Evolutionary conservation across 2,888 invertebrate genomes (phyloP), one percentile per base, ranked within the genome.

Genomic region (Piscicola geometra): DNA sequence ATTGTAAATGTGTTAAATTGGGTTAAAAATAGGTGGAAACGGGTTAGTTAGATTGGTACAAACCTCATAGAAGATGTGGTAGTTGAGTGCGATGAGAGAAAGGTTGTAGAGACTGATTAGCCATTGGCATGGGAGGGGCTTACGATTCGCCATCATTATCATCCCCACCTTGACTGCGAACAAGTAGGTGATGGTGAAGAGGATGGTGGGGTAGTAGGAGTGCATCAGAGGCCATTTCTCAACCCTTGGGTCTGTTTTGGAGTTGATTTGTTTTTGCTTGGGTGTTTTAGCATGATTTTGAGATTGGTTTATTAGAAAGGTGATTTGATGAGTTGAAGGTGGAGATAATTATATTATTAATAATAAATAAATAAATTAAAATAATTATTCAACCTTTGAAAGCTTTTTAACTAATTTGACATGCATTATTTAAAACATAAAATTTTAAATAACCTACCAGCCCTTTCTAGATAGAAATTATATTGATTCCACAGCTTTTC

Each of bases 1-100:
- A n/a, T n/a, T n/a, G n/a, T n/a, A n/a, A n/a, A n/a, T n/a, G n/a
- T n/a, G n/a, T n/a, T n/a, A n/a, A n/a, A n/a, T n/a, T n/a, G n/a
- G n/a, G n/a, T n/a, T 12, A 18, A 64, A 21, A 12, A 28, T 3
- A 18, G 30, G 3, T 3, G 3, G 25, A 12, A 9, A 21, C 21
- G 30, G 64, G 21, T 9, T 5, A 15, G 41, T 41, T 5, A 15
- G 15, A 41, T 9, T 9, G 15, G 15, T 41, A 5, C 5, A 80
- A 78, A 84, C 85, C 82, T 84, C 82, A 77, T 79, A 80, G 77
- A 79, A 84, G 79, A 86, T 86, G 80, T 85, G 83, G 66, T 84
- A 81, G 78, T 86, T 86, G 50, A 86, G 79, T 18, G 81, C 77
- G 35, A 86, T 83, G 68, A 85, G 81, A 21, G 77, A 75, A 36